phyloP scores from a whole-genome alignment of 2,888 invertebrate genomes.

The Pachymerium ferrugineum region DNA sequence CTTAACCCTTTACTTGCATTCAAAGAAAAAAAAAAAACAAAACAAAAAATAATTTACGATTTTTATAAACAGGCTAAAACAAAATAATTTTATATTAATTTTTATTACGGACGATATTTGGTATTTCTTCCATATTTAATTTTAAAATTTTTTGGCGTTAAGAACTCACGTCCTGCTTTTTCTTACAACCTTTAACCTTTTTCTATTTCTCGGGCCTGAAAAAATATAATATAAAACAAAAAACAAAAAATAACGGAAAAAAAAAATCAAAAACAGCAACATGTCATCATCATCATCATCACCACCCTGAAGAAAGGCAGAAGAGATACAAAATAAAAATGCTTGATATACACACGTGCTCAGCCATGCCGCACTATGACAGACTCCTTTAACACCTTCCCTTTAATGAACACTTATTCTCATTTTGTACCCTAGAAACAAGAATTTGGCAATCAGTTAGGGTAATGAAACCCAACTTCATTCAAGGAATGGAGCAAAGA shows the following conservation, averaged over 20 bases:
- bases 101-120: neutral
- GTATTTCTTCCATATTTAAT: neutral
- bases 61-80: neutral
- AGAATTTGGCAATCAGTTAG: constrained; percentile 28
- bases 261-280: no score
- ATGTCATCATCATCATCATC: neutral
- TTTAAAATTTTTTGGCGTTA: neutral
- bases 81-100: neutral
- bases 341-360: constrained; percentile 34
- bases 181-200: neutral
- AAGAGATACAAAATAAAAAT: constrained; percentile 32
- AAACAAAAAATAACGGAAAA: no score
- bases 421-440: constrained; percentile 31
- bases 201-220: constrained; percentile 17
- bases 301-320: constrained; percentile 10
- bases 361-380: constrained; percentile 27
- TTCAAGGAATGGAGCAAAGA: constrained; percentile 5
- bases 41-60: neutral
- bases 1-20: neutral
- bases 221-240: constrained; percentile 8
- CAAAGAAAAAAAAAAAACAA: neutral
- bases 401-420: constrained; percentile 28
- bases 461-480: neutral
- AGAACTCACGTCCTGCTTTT: constrained; percentile 18
- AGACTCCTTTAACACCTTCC: constrained; percentile 27